phyloP scores from a whole-genome alignment of 2,113 vertebrate species.

The Entosphenus tridentatus region DNA sequence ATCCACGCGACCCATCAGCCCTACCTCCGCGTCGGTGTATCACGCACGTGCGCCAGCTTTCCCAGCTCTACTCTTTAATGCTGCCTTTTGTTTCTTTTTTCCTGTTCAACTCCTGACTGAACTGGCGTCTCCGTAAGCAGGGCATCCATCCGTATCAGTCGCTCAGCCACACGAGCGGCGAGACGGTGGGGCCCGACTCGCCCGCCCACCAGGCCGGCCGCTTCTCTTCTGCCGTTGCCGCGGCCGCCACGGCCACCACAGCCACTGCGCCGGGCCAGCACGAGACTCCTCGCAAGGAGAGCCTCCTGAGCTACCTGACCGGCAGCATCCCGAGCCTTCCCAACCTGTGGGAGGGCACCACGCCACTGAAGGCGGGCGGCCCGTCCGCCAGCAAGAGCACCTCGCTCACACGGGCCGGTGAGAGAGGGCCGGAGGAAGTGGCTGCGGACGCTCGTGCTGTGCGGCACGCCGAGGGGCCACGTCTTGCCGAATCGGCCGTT shows the following conservation, averaged over 20 bases:
- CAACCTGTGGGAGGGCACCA: constrained; percentile 74
- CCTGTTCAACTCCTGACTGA: too few relatives aligned
- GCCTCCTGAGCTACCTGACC: constrained; percentile 74
- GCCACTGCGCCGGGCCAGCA: constrained; percentile 23
- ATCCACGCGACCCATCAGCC: too few relatives aligned
- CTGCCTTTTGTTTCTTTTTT: constrained; percentile 6
- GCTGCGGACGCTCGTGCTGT: too few relatives aligned
- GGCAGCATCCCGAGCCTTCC: constrained; percentile 87
- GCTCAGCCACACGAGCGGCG: constrained; percentile 82
- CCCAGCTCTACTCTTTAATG: not conserved
- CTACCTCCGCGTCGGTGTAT: too few relatives aligned
- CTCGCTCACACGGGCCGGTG: constrained; percentile 74
- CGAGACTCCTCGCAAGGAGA: constrained; percentile 84
- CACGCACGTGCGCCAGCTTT: not conserved
- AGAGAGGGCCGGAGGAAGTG: too few relatives aligned
- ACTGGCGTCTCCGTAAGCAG: constrained; percentile 17
- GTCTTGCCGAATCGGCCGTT: too few relatives aligned
- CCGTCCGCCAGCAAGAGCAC: constrained; percentile 38
- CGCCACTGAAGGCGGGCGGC: constrained; percentile 32
- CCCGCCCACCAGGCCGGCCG: constrained; percentile 53
- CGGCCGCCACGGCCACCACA: too few relatives aligned
- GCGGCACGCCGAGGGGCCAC: too few relatives aligned
- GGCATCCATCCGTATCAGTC: constrained; percentile 90
- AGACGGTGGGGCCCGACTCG: constrained; percentile 72
- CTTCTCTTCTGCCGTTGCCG: constrained; percentile 12